These are phyloP conservation scores for Sebastes glaucus DNA, from an alignment of 2,797 vertebrate species.

Conservation along the genomic window DNA sequence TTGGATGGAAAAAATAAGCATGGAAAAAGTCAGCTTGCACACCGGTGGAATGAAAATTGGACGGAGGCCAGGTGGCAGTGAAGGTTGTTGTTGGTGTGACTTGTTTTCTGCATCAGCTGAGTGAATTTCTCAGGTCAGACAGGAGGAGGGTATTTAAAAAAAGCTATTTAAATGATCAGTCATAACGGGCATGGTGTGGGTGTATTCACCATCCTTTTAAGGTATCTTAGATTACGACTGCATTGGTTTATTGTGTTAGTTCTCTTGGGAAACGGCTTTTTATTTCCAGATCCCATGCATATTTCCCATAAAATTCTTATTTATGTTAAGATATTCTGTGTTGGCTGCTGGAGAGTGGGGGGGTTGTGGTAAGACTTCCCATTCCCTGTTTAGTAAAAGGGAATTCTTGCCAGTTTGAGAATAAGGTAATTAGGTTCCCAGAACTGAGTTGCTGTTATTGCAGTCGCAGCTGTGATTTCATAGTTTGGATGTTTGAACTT, in stretches of 20 bases:
- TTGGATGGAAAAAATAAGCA: conserved; percentile 1
- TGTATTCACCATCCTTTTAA: background rate
- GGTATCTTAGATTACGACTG: background rate
- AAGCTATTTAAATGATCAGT: background rate
- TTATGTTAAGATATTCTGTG: background rate
- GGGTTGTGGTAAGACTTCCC: background rate
- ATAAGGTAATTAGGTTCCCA: background rate
- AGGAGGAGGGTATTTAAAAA: background rate
- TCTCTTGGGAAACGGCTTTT: background rate
- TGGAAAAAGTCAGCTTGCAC: background rate
- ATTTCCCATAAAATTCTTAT: conserved; percentile 5
- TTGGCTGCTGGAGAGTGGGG: background rate
- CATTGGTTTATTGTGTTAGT: background rate
- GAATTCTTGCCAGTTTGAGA: background rate
- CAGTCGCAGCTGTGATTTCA: background rate
- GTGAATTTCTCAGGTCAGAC: conserved; percentile 4
- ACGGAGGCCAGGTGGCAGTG: background rate
- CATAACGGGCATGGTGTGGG: background rate
- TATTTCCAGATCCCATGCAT: conserved; percentile 1
- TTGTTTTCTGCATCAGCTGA: conserved; percentile 1
- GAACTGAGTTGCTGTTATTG: background rate
- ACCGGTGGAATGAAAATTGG: background rate
- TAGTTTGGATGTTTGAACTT: background rate
- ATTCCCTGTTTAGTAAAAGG: background rate
- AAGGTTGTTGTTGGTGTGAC: background rate